Evolutionary conservation across 1,140 invertebrate genomes (phyloP).

Genomic region (Branchinecta lindahli): DNA sequence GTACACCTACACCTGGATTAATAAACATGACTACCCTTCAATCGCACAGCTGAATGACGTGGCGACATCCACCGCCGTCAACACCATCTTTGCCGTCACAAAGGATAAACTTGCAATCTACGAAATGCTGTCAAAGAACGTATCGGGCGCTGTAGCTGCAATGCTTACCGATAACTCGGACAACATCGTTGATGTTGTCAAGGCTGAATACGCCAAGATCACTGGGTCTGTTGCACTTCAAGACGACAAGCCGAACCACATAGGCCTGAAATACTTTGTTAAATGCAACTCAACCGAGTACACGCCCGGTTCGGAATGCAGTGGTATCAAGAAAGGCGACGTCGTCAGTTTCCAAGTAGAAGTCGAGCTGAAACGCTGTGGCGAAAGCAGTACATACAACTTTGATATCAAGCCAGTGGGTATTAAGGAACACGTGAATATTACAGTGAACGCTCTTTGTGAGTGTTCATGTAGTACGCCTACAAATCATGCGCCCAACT

Average conservation of each 20-base stretch:
- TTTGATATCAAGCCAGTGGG: slow-evolving; percentile 26
- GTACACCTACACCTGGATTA: slow-evolving; percentile 33
- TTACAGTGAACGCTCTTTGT: slow-evolving; percentile 23
- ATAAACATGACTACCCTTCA: slow-evolving; percentile 26
- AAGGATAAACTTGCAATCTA: slow-evolving; percentile 39
- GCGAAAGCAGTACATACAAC: not conserved
- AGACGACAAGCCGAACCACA: slow-evolving; percentile 35
- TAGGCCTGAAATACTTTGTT: slow-evolving; percentile 39
- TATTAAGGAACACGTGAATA: slow-evolving; percentile 31
- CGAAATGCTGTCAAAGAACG: slow-evolving; percentile 33
- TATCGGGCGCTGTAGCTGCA: slow-evolving; percentile 36
- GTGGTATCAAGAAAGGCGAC: slow-evolving; percentile 38
- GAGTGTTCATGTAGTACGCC: slow-evolving; percentile 23
- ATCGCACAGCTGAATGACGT: slow-evolving; percentile 27
- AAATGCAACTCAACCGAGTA: slow-evolving; percentile 32
- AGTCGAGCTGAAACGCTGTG: slow-evolving; percentile 20
- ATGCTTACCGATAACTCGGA: slow-evolving; percentile 41
- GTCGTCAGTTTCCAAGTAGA: slow-evolving; percentile 29
- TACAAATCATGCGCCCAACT: slow-evolving; percentile 25
- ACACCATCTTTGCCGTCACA: slow-evolving; percentile 48
- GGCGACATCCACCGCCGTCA: slow-evolving; percentile 39
- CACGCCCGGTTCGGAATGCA: slow-evolving; percentile 36
- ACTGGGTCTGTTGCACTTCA: slow-evolving; percentile 36
- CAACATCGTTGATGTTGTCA: slow-evolving; percentile 42
- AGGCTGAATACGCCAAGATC: slow-evolving; percentile 39